Evolutionary conservation across 1,140 invertebrate species (phyloP), one percentile per base, ranked within the genome.

Genomic region (Aphis craccivora): DNA sequence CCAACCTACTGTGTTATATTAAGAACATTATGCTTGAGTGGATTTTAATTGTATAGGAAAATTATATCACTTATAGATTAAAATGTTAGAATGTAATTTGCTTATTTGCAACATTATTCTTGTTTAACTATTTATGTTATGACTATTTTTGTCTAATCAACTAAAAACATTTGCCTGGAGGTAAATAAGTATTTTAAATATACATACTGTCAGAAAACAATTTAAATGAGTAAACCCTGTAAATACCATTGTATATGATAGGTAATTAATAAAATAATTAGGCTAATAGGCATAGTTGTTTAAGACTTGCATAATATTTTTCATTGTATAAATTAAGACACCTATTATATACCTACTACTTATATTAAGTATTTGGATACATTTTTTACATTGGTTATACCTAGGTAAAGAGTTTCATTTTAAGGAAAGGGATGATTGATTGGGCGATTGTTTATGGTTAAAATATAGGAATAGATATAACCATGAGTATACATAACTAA

Each of bases 251-350:
- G 1, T 9, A 11, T 84, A 30, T 43, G 40, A 40, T 84, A n/a
- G n/a, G n/a, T n/a, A 84, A 84, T 84, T 84, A 84, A 84, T 84
- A 40, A 43, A 84, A 84, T 84, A 84, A 40, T 84, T 84, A 84
- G 22, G 40, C 83, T 84, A 84, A 40, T 84, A 84, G 35, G 25
- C 5, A 43, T 76, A 5, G 60, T 76, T 14, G 60, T 76, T n/a
- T 76, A n/a, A n/a, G 30, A 76, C 14, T 76, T 76, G 30, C 14
- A 76, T 76, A 76, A 67, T 76, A 25, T 30, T 60, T 18, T n/a
- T n/a, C 60, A 76, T 76, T 76, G 14, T 76, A 76, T 18, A 76
- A n/a, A 30, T n/a, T n/a, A 14, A 14, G 48, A 14, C 18, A 20
- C 4, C 30, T 76, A n/a, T 76, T n/a, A 76, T 76, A 23, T 18